These are phyloP conservation scores for Galleria mellonella DNA, from an alignment of 1,140 invertebrate species.

Conservation along the genomic window DNA sequence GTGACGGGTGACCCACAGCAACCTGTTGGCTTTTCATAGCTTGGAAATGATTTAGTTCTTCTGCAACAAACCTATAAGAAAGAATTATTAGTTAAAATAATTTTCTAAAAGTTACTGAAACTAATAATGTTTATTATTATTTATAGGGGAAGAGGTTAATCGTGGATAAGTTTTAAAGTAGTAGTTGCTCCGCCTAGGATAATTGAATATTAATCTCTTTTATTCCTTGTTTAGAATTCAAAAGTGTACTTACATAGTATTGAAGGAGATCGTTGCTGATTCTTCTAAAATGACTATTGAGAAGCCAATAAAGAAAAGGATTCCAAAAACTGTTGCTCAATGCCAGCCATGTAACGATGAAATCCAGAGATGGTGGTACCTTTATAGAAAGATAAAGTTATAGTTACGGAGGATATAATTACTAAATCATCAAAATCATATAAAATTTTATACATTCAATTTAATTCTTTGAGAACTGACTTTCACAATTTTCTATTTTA, in stretches of 20 bases:
- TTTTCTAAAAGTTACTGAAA: too few species aligned
- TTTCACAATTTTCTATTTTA: too few species aligned
- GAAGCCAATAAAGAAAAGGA: constrained; percentile 90
- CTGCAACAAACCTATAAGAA: constrained; percentile 61
- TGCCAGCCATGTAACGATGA: constrained; percentile 88
- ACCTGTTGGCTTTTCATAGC: constrained; percentile 61
- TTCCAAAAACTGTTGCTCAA: constrained; percentile 93
- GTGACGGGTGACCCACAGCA: constrained; percentile 65
- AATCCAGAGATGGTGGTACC: constrained; percentile 86
- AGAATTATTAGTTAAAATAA: not conserved
- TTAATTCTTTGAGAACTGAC: too few species aligned
- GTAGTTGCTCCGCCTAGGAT: not conserved
- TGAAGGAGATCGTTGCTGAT: constrained; percentile 84
- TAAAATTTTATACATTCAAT: too few species aligned
- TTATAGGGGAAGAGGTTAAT: not conserved
- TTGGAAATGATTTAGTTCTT: constrained; percentile 52
- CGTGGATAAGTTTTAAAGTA: too few species aligned
- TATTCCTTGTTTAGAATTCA: not conserved
- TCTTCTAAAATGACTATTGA: constrained; percentile 88
- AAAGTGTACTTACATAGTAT: constrained; percentile 77
- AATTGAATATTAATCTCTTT: constrained; percentile 7
- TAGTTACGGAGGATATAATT: too few species aligned
- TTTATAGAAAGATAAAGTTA: constrained; percentile 36
- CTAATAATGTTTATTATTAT: not conserved
- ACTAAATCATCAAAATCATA: too few species aligned